phyloP scores from a whole-genome alignment of 2,888 invertebrate species.

The Operophtera brumata region DNA sequence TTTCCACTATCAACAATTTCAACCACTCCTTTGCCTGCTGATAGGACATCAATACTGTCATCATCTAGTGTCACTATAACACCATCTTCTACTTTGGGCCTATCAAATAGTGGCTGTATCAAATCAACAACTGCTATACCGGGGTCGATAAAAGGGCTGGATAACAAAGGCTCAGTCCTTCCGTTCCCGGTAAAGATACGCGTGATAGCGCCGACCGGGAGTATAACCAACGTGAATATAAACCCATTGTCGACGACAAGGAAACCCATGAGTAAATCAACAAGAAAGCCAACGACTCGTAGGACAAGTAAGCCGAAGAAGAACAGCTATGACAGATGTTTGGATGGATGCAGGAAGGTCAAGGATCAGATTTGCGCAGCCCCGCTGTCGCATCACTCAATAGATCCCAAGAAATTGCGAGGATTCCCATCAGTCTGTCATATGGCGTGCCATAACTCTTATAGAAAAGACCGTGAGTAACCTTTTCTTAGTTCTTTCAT shows the following conservation, averaged over 20 bases:
- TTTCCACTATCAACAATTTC: slow-evolving; percentile 6
- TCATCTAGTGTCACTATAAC: slow-evolving; percentile 30
- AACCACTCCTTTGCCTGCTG: slow-evolving; percentile 8
- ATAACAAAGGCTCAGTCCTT: slow-evolving; percentile 1
- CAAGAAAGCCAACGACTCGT: slow-evolving; percentile 43
- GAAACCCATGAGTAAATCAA: slow-evolving; percentile 33
- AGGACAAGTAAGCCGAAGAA: slow-evolving; percentile 52
- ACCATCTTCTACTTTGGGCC: slow-evolving; percentile 28
- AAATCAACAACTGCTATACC: slow-evolving; percentile 18
- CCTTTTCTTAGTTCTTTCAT: background rate
- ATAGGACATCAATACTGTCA: slow-evolving; percentile 4
- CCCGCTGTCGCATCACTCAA: slow-evolving; percentile 51
- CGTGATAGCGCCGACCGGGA: slow-evolving; percentile 59
- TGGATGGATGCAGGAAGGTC: slow-evolving; percentile 56
- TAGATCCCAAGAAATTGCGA: slow-evolving; percentile 62
- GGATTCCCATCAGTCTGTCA: slow-evolving; percentile 73
- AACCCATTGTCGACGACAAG: slow-evolving; percentile 40
- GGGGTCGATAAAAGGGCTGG: slow-evolving; percentile 2
- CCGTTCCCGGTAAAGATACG: slow-evolving; percentile 51
- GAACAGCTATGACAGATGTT: slow-evolving; percentile 63
- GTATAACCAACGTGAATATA: slow-evolving; percentile 61
- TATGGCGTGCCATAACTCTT: slow-evolving; percentile 74
- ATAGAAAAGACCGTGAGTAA: slow-evolving; percentile 65
- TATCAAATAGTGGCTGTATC: slow-evolving; percentile 9
- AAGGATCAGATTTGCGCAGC: slow-evolving; percentile 64